Conservation (phyloP, 2,888 invertebrate species). For the Polymixis lichenea region DNA sequence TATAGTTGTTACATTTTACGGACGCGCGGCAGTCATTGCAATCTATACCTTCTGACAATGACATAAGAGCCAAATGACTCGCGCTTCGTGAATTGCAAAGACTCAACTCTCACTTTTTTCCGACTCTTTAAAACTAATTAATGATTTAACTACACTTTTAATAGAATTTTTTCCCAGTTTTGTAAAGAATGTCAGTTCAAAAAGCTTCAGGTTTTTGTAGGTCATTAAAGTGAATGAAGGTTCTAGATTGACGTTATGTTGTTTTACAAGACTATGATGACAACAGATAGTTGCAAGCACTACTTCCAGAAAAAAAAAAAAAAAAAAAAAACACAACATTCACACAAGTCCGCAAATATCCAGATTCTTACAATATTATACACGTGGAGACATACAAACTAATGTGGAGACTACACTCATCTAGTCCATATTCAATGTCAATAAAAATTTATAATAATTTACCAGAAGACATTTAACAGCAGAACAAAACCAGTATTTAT, state of each 20-base stretch:
- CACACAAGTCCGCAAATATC: too few species aligned
- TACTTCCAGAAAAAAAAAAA: too few species aligned
- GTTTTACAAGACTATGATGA: conserved; percentile 11
- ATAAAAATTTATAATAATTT: too few species aligned
- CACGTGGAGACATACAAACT: too few species aligned
- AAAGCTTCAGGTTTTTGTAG: conserved; percentile 47
- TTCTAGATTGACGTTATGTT: conserved; percentile 46
- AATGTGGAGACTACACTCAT: too few species aligned
- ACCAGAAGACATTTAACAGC: too few species aligned
- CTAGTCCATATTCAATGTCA: too few species aligned
- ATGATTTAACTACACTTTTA: conserved; percentile 67
- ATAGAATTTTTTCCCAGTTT: conserved; percentile 63
- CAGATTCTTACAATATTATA: too few species aligned
- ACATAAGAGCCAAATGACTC: neutral
- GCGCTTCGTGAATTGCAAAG: neutral
- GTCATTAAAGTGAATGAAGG: conserved; percentile 47
- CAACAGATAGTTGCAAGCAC: too few species aligned
- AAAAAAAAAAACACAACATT: too few species aligned
- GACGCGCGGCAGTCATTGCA: neutral
- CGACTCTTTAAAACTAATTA: conserved; percentile 68
- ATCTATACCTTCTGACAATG: conserved; percentile 3
- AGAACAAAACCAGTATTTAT: too few species aligned
- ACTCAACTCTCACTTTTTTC: conserved; percentile 55
- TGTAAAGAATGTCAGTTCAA: conserved; percentile 54
- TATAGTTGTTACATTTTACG: neutral